These are phyloP conservation scores for Petrocephalus zakoni DNA, from an alignment of 2,113 vertebrate species.

Conservation along the genomic window DNA sequence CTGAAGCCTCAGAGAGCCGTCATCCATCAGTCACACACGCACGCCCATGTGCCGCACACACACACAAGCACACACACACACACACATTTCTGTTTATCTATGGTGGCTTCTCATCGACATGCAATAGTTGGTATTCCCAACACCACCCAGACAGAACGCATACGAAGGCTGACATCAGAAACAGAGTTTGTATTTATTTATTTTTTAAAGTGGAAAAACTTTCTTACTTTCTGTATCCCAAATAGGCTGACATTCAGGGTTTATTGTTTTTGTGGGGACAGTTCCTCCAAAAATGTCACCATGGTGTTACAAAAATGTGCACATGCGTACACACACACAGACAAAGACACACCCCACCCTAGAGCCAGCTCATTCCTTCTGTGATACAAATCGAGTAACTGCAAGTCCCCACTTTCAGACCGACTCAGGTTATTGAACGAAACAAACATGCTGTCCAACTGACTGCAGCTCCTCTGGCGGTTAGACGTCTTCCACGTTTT, in stretches of 20 bases:
- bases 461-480: background rate
- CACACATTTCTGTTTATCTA: background rate
- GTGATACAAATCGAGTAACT: background rate
- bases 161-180: background rate
- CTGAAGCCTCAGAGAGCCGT: background rate
- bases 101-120: background rate
- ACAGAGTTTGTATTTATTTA: background rate
- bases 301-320: background rate
- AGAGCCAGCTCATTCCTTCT: background rate
- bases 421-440: background rate
- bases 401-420: background rate
- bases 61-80: background rate
- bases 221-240: background rate
- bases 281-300: background rate
- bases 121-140: background rate
- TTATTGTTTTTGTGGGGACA: background rate
- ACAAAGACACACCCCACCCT: background rate
- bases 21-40: background rate
- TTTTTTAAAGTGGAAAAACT: background rate
- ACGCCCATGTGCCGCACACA: background rate
- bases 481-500: background rate
- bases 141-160: background rate
- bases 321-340: background rate
- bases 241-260: background rate
- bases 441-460: background rate